Percentiles rank a stretch among this genome's conserved stretches.
phyloP scores from a whole-genome alignment of 2,113 vertebrate species.

The Oreotrochilus melanogaster region DNA sequence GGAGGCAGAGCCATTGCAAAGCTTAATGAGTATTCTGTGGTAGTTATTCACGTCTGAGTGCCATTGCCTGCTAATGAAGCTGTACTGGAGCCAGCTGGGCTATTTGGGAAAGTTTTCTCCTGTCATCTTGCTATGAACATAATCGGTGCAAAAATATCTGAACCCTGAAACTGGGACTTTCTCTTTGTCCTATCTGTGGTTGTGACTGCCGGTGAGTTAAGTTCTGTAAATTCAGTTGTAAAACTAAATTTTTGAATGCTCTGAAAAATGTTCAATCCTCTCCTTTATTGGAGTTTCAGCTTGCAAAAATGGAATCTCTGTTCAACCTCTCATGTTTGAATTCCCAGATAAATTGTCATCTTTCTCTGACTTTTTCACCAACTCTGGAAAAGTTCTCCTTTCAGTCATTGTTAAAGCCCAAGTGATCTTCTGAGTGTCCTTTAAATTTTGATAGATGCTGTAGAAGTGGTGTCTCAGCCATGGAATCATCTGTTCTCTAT shows the following conservation, averaged over 20 bases:
- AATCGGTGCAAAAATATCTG: background rate
- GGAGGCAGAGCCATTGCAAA: background rate
- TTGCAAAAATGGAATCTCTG: background rate
- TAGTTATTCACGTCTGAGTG: constrained; percentile 35
- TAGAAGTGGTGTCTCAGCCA: background rate
- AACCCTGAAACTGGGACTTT: background rate
- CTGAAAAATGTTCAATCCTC: background rate
- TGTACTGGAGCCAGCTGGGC: constrained; percentile 41
- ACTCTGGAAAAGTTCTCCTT: background rate
- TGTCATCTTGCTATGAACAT: background rate
- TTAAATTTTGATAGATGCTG: background rate
- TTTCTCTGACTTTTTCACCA: background rate
- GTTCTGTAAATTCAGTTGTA: background rate
- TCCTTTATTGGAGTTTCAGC: background rate
- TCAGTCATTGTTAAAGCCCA: background rate
- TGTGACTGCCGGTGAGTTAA: background rate
- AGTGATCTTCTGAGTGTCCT: background rate
- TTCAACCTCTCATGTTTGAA: background rate
- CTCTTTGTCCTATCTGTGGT: background rate
- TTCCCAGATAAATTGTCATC: background rate
- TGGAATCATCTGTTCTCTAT: background rate
- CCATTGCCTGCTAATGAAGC: constrained; percentile 40
- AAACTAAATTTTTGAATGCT: background rate
- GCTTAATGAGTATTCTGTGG: background rate
- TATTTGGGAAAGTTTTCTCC: background rate